Evolutionary conservation across 2,888 invertebrate species (phyloP), one percentile per base, ranked within the genome.

Genomic region (Agrotis exclamationis): DNA sequence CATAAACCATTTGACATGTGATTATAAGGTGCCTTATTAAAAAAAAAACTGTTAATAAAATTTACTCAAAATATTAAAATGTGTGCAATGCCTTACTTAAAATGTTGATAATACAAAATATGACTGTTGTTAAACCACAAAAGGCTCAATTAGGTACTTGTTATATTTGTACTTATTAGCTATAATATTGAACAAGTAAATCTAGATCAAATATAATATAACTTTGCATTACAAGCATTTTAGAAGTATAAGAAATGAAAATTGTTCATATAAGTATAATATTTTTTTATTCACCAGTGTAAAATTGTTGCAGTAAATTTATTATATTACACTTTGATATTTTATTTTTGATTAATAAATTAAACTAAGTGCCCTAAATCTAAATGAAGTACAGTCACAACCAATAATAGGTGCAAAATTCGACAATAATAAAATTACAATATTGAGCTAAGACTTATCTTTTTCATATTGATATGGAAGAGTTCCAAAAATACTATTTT

Each of bases 271-370:
- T 69, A 48, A 11, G 39, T 72, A 53, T 56, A 57, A 63, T 74
- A 69, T n/a, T 63, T 59, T 77, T 78, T 82, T 68, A 63, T 82
- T 76, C 58, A 66, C 66, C 44, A 9, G 48, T 83, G 57, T 74
- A 70, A 78, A 39, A 71, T 71, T 70, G 64, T 73, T 62, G 18
- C 54, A 83, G 66, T 79, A 82, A 78, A 77, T 63, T 74, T 78
- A 33, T 59, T 39, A 67, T 75, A 28, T 59, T 24, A 67, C 74
- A 80, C 45, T 69, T 72, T 66, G 44, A 79, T 74, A 76, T 67
- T 68, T 73, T 68, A 57, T 76, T 78, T 76, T 47, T 67, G 63
- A 62, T 58, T 64, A 70, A 69, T 68, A 80, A 82, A 58, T 44
- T 63, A 24, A 44, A 67, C 39, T 51, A 24, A 14, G 50, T 44